phyloP scores from a whole-genome alignment of 2,113 vertebrate species.

The Hydrolagus affinis region DNA sequence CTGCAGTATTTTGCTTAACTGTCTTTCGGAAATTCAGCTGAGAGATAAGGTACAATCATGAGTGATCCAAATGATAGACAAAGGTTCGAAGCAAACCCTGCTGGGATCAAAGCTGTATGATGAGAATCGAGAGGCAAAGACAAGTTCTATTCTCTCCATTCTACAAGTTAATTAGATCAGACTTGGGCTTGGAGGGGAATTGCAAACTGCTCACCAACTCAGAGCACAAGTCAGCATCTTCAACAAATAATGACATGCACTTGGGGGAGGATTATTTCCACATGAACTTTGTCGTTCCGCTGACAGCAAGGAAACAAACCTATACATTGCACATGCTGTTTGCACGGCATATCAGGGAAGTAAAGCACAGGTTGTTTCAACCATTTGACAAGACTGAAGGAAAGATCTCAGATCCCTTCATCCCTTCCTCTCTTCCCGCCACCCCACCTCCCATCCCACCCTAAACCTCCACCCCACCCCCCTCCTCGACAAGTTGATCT shows the following conservation, averaged over 20 bases:
- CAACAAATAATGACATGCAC: neutral
- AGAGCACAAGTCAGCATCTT: neutral
- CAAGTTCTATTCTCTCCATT: neutral
- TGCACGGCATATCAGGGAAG: neutral
- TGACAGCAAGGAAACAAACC: neutral
- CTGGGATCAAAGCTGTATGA: neutral
- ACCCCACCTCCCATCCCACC: too few relatives aligned
- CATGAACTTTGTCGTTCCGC: neutral
- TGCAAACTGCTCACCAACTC: neutral
- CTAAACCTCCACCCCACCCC: too few relatives aligned
- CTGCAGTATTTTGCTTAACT: neutral
- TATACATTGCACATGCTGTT: neutral
- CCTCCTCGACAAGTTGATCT: too few relatives aligned
- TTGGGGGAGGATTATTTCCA: slow-evolving; percentile 14
- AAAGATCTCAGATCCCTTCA: neutral
- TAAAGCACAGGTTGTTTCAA: neutral
- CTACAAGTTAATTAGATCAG: neutral
- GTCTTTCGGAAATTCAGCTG: neutral
- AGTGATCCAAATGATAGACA: neutral
- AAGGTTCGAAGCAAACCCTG: neutral
- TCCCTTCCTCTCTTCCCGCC: too few relatives aligned
- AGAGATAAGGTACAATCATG: neutral
- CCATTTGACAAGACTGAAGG: neutral
- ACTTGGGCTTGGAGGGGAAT: neutral
- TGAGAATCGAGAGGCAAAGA: neutral